A percentile compares a stretch with the other conserved stretches of the same genome.
Evolutionary conservation across 92 coral and sea anemone genomes (phyloP).

Genomic region (Phenganax marumi): DNA sequence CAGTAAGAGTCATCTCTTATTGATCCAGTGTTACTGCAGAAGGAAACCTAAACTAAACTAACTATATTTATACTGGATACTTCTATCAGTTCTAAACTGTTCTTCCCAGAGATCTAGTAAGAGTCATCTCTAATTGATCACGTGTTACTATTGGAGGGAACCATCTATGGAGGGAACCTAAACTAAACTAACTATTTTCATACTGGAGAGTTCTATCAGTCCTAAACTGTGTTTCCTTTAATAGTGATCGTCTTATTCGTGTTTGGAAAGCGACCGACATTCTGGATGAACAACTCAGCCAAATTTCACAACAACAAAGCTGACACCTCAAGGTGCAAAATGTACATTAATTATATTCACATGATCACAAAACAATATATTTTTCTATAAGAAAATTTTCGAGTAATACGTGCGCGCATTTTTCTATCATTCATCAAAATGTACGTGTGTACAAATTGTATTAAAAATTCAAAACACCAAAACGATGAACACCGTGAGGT

Average conservation of each 20-base stretch:
- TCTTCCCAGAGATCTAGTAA: too few relatives aligned
- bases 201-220: not conserved
- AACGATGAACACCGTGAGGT: not conserved
- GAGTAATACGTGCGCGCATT: not conserved
- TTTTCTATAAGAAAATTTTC: slow-evolving; percentile 8
- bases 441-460: slow-evolving; percentile 1
- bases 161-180: not conserved
- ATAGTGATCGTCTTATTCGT: slow-evolving; percentile 95
- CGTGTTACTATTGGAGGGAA: too few relatives aligned
- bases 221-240: slow-evolving; percentile 21
- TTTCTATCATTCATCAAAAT: not conserved
- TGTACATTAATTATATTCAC: not conserved
- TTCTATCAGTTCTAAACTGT: too few relatives aligned
- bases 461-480: not conserved
- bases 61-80: too few relatives aligned
- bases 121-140: too few relatives aligned
- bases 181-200: slow-evolving; percentile 3
- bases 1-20: too few relatives aligned
- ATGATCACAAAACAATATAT: not conserved
- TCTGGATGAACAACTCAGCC: slow-evolving; percentile 78
- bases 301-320: slow-evolving; percentile 27
- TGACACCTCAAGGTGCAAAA: not conserved
- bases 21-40: too few relatives aligned
- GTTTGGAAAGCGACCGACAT: slow-evolving; percentile 93
- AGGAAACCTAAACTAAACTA: too few relatives aligned